A percentile compares a stretch with the other conserved stretches of the same genome.
Evolutionary conservation across 2,888 invertebrate genomes (phyloP).

Genomic region (Caenorhabditis sp.): DNA sequence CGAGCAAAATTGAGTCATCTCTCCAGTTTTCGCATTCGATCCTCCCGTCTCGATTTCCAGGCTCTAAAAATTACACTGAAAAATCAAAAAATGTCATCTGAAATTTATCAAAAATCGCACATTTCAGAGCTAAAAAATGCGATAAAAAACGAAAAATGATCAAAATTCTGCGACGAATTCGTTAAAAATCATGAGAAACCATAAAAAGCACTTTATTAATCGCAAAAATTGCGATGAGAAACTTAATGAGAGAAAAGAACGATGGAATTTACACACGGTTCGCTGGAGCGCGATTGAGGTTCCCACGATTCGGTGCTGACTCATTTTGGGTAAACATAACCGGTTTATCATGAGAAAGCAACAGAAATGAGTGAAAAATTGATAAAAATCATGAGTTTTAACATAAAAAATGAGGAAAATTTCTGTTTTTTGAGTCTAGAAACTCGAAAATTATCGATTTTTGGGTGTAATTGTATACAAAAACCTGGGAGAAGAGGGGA

Average conservation of each 20-base stretch:
- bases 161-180: neutral
- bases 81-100: neutral
- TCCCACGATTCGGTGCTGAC: neutral
- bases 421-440: neutral
- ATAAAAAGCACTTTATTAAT: neutral
- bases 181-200: conserved; percentile 5
- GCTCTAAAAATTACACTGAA: neutral
- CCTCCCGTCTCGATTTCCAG: neutral
- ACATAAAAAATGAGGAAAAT: neutral
- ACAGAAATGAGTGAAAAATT: neutral
- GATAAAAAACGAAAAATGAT: neutral
- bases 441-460: neutral
- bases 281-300: conserved; percentile 43
- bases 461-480: conserved; percentile 9
- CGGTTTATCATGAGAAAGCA: conserved; percentile 7
- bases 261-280: conserved; percentile 8
- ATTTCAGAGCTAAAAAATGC: neutral
- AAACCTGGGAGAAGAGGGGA: neutral
- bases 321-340: conserved; percentile 28
- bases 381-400: conserved; percentile 6
- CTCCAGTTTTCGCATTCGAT: neutral
- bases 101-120: neutral
- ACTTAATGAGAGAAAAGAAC: conserved; percentile 9
- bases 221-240: conserved; percentile 19
- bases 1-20: conserved; percentile 85